Percentiles rank a stretch among this genome's conserved stretches.
phyloP scores from a whole-genome alignment of 1,140 invertebrate genomes.

The Heliothis subflexa region DNA sequence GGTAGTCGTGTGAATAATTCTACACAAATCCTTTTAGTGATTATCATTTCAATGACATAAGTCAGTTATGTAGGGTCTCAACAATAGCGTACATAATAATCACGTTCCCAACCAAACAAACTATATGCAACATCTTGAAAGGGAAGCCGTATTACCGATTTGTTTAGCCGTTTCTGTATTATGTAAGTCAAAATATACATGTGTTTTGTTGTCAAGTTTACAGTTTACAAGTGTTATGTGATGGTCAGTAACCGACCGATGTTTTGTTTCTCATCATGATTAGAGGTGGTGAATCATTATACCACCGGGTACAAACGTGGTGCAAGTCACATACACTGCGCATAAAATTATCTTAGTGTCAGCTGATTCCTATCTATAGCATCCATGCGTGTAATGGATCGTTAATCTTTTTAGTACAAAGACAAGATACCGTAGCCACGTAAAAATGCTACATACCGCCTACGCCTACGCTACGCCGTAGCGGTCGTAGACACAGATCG shows the following conservation, averaged over 20 bases:
- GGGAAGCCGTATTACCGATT: background rate
- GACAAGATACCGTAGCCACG: slow-evolving; percentile 39
- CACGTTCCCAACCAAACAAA: slow-evolving; percentile 46
- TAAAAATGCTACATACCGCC: slow-evolving; percentile 49
- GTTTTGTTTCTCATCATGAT: slow-evolving; percentile 1
- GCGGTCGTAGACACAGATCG: slow-evolving; percentile 81
- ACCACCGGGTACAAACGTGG: background rate
- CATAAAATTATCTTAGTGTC: background rate
- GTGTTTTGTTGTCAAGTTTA: background rate
- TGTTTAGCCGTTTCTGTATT: slow-evolving; percentile 23
- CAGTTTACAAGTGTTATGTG: slow-evolving; percentile 1
- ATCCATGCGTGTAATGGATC: background rate
- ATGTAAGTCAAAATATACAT: background rate
- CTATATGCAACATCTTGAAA: slow-evolving; percentile 34
- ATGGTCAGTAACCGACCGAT: background rate
- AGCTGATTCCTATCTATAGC: background rate
- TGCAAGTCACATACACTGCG: background rate
- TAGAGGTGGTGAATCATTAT: slow-evolving; percentile 3
- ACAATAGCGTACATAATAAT: slow-evolving; percentile 65
- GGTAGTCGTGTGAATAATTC: slow-evolving; percentile 82
- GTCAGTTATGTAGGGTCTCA: slow-evolving; percentile 68
- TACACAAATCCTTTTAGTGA: slow-evolving; percentile 81
- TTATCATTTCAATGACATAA: slow-evolving; percentile 85
- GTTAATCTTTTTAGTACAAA: background rate
- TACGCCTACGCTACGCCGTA: slow-evolving; percentile 72